These are phyloP conservation scores for Mesitornis unicolor DNA, from an alignment of 2,113 vertebrate genomes.

Conservation along the genomic window DNA sequence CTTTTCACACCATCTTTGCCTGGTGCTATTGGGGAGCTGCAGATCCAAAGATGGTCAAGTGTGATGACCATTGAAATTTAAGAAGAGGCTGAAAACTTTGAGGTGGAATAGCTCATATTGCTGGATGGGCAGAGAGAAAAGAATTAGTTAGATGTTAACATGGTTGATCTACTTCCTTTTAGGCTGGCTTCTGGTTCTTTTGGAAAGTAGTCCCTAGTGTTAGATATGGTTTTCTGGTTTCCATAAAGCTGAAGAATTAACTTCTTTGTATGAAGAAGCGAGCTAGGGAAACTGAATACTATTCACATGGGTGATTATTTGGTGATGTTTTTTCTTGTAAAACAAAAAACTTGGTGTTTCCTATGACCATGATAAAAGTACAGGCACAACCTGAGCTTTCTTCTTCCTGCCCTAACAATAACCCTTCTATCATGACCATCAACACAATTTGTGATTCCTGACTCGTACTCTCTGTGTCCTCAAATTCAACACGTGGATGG, in stretches of 20 bases:
- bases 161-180: background rate
- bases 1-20: background rate
- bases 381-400: background rate
- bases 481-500: background rate
- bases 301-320: background rate
- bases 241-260: background rate
- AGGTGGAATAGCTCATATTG: background rate
- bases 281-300: background rate
- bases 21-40: background rate
- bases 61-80: background rate
- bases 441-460: background rate
- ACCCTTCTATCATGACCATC: background rate
- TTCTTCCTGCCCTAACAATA: background rate
- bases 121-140: background rate
- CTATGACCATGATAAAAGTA: background rate
- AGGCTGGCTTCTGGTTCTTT: background rate
- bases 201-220: background rate
- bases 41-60: background rate
- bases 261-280: background rate
- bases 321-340: background rate
- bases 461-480: fast-evolving
- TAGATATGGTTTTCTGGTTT: background rate
- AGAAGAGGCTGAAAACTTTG: background rate
- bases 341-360: background rate
- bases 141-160: background rate